phyloP scores from a whole-genome alignment of 2,797 vertebrate genomes.

The Paedocypris micromegethes region DNA sequence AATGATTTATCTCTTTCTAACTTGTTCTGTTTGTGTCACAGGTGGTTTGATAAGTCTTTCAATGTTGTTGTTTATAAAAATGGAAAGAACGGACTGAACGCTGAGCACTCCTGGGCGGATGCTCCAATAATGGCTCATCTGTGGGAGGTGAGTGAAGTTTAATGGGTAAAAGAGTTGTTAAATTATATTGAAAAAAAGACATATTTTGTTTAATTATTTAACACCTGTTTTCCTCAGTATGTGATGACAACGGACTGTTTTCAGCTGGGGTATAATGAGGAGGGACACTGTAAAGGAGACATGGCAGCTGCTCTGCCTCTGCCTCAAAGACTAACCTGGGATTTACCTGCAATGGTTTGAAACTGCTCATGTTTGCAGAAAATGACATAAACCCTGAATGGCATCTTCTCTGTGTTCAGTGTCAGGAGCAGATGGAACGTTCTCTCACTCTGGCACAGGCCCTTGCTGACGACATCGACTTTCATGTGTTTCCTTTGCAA shows the following conservation, averaged over 20 bases:
- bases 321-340: conserved; percentile 81
- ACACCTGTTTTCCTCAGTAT: conserved; percentile 62
- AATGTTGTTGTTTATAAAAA: conserved; percentile 79
- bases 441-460: conserved; percentile 74
- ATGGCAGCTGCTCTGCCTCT: conserved; percentile 65
- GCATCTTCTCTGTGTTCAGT: conserved; percentile 57
- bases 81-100: conserved; percentile 81
- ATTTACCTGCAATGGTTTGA: conserved; percentile 75
- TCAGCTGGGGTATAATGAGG: conserved; percentile 78
- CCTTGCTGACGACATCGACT: conserved; percentile 76
- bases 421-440: conserved; percentile 67
- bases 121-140: conserved; percentile 79
- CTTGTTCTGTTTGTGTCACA: conserved; percentile 37
- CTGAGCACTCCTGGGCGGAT: conserved; percentile 86
- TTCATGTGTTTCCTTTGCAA: conserved; percentile 76
- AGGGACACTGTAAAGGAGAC: conserved; percentile 84
- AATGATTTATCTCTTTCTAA: not conserved
- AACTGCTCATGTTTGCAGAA: not conserved
- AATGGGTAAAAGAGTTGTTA: not conserved
- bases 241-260: conserved; percentile 80
- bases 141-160: conserved; percentile 73
- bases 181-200: not conserved
- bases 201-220: not conserved
- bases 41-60: conserved; percentile 83
- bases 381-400: not conserved